Percentiles rank a stretch among this genome's conserved stretches.
Evolutionary conservation across 2,888 invertebrate species (phyloP).

Genomic region (Troilus luridus): DNA sequence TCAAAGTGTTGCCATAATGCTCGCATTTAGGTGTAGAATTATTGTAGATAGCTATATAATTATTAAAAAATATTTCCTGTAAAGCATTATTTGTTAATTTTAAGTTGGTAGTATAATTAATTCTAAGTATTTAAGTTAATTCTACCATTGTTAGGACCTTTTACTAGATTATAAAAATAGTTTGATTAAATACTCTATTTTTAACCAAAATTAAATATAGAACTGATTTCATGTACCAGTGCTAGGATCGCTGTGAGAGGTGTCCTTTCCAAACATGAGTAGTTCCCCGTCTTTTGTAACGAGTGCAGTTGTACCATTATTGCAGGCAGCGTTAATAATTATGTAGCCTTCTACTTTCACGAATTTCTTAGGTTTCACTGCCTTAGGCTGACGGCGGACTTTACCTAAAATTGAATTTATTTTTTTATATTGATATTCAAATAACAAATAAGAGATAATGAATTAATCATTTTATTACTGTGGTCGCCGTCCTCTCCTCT

Average conservation of each 20-base stretch:
- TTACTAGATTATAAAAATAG: neutral
- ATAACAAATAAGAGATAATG: neutral
- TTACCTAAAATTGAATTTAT: slow-evolving; percentile 68
- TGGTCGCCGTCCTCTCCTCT: slow-evolving; percentile 95
- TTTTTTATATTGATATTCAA: neutral
- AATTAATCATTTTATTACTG: slow-evolving; percentile 69
- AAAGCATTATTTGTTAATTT: neutral
- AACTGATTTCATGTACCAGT: slow-evolving; percentile 70
- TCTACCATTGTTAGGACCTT: neutral
- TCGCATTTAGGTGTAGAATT: neutral
- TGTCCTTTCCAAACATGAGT: slow-evolving; percentile 95
- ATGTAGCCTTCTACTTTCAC: slow-evolving; percentile 89
- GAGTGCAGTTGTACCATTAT: slow-evolving; percentile 94
- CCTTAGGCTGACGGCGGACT: slow-evolving; percentile 88
- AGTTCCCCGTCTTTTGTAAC: slow-evolving; percentile 92
- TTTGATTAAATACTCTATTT: neutral
- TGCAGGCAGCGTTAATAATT: slow-evolving; percentile 89
- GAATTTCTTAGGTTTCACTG: slow-evolving; percentile 93
- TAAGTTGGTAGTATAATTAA: slow-evolving; percentile 5
- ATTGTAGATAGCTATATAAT: no score
- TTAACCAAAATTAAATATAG: slow-evolving; percentile 38
- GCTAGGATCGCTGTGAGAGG: slow-evolving; percentile 82
- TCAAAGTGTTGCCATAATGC: neutral
- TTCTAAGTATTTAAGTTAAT: neutral
- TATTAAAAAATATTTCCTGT: neutral